Evolutionary conservation across 2,797 vertebrate genomes (phyloP).

Genomic region (Champsocephalus esox): DNA sequence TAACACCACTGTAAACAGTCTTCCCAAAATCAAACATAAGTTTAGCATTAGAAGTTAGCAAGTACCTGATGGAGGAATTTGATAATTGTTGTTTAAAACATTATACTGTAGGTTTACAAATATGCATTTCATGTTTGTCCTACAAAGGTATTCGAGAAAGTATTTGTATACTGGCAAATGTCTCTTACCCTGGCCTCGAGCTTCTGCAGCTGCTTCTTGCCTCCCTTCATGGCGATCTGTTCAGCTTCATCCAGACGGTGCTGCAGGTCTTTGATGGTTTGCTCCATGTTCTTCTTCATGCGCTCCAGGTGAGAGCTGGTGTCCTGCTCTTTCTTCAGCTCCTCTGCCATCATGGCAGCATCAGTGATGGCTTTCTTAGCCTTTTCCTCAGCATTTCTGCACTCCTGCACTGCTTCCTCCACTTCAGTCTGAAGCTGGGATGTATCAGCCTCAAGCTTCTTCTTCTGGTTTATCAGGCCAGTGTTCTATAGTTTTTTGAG

Average conservation of each 20-base stretch:
- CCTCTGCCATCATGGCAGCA: slow-evolving; percentile 94
- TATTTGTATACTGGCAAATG: background rate
- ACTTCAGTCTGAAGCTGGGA: slow-evolving; percentile 87
- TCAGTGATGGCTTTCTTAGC: slow-evolving; percentile 95
- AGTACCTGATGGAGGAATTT: background rate
- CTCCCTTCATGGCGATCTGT: slow-evolving; percentile 90
- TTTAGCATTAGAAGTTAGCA: no score
- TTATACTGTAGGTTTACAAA: background rate
- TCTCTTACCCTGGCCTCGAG: slow-evolving; percentile 86
- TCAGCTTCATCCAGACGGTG: slow-evolving; percentile 91
- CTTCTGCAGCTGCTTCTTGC: slow-evolving; percentile 91
- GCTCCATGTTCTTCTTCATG: slow-evolving; percentile 88
- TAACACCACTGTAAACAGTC: background rate
- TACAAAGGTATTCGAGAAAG: background rate
- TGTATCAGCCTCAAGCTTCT: slow-evolving; percentile 89
- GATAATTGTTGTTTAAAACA: background rate
- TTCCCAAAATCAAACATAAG: background rate
- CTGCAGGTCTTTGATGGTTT: slow-evolving; percentile 94
- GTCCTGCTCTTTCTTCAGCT: slow-evolving; percentile 93
- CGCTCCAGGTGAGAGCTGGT: slow-evolving; percentile 92
- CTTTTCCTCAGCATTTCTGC: slow-evolving; percentile 91
- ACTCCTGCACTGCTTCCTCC: slow-evolving; percentile 90
- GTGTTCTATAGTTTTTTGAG: slow-evolving; percentile 80
- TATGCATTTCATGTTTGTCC: background rate
- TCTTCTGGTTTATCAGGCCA: slow-evolving; percentile 90